A percentile compares a stretch with the other conserved stretches of the same genome.
Evolutionary conservation across 2,113 vertebrate genomes (phyloP).

Genomic region (Grammomys dolichurus): DNA sequence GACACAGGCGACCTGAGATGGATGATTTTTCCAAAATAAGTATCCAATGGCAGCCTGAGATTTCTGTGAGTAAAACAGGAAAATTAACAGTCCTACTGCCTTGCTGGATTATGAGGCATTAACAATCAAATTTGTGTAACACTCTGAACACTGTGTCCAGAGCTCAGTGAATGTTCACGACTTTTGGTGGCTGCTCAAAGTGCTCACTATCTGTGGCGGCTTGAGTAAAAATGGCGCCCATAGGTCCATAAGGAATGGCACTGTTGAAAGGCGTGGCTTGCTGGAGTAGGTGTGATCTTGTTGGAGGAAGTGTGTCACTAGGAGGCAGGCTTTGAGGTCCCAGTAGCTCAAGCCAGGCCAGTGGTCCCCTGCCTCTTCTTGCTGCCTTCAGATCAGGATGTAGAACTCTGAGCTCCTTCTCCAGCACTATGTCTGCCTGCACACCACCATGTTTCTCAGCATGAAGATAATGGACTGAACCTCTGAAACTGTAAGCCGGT

Average conservation of each 20-base stretch:
- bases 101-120: background rate
- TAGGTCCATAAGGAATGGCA: background rate
- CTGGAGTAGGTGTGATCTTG: background rate
- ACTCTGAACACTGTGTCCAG: background rate
- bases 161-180: fast-evolving
- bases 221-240: background rate
- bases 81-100: background rate
- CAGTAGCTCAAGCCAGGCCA: background rate
- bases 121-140: background rate
- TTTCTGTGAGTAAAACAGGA: background rate
- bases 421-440: background rate
- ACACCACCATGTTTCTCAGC: background rate
- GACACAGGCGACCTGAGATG: too few species aligned
- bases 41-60: background rate
- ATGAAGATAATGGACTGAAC: background rate
- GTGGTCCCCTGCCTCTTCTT: background rate
- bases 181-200: background rate
- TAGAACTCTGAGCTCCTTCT: background rate
- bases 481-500: background rate
- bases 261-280: background rate
- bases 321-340: background rate
- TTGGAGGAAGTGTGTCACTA: background rate
- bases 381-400: background rate
- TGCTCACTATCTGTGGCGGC: background rate
- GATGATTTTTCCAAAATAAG: background rate